Percentiles rank a stretch among this genome's conserved stretches.
These are phyloP conservation scores for Cataglyphis livida DNA, from an alignment of 2,888 invertebrate species.

Conservation along the genomic window DNA sequence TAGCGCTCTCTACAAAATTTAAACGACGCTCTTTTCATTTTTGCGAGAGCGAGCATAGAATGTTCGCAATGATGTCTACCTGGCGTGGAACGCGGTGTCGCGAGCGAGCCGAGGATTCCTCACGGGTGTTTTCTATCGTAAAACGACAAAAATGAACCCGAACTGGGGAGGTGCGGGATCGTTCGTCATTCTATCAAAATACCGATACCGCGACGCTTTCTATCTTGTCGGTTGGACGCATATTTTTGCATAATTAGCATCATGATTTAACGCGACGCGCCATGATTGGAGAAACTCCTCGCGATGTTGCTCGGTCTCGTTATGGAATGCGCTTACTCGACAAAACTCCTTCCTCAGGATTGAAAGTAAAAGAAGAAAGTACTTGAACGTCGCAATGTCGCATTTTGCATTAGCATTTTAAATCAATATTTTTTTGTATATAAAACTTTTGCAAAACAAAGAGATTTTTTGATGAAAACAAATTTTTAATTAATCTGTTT, in stretches of 20 bases:
- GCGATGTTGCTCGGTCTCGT: not conserved
- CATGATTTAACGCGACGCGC: slow-evolving; percentile 35
- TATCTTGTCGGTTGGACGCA: slow-evolving; percentile 1
- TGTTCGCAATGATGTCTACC: slow-evolving; percentile 22
- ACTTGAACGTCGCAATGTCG: not conserved
- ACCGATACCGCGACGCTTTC: slow-evolving; percentile 28
- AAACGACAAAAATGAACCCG: slow-evolving; percentile 24
- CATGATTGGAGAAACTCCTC: slow-evolving; percentile 6
- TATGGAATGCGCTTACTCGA: slow-evolving; percentile 16
- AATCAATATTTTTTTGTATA: no score
- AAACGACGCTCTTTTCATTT: slow-evolving; percentile 16
- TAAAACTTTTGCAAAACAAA: not conserved
- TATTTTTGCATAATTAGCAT: slow-evolving; percentile 51
- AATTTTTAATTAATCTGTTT: not conserved
- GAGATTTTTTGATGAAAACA: not conserved
- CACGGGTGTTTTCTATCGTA: slow-evolving; percentile 11
- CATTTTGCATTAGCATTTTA: not conserved
- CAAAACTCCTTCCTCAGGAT: slow-evolving; percentile 8
- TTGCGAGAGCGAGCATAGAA: slow-evolving; percentile 20
- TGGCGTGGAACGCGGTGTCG: slow-evolving; percentile 23
- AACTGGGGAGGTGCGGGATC: not conserved
- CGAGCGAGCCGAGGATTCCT: slow-evolving; percentile 33
- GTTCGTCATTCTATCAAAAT: slow-evolving; percentile 38
- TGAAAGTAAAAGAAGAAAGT: not conserved
- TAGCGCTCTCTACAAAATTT: not conserved